Percentiles rank a stretch among this genome's conserved stretches.
Conservation (phyloP, 2,888 invertebrate species). For the Meloe dianella region DNA sequence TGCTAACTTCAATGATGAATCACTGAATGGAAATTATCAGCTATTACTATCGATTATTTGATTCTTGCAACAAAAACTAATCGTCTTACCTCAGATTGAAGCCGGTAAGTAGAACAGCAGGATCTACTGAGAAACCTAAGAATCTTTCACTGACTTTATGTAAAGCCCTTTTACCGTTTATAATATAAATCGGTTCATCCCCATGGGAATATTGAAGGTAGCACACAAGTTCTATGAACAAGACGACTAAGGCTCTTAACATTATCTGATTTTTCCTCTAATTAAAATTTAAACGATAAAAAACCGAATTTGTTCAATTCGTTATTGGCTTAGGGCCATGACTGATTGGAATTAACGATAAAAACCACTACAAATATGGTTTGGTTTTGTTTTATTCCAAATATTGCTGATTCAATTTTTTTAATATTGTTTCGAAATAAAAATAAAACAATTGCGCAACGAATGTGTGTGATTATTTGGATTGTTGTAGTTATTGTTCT, state of each 20-base stretch:
- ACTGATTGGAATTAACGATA: not conserved
- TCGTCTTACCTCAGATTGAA: constrained; percentile 58
- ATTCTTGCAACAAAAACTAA: constrained; percentile 13
- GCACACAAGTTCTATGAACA: not conserved
- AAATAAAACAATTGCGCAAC: not conserved
- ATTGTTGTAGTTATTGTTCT: too few species aligned
- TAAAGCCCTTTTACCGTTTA: constrained; percentile 68
- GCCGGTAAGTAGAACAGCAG: constrained; percentile 66
- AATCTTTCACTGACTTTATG: constrained; percentile 73
- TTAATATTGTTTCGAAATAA: not conserved
- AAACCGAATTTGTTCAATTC: not conserved
- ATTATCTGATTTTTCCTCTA: constrained; percentile 4
- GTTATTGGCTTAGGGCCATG: not conserved
- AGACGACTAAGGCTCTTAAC: constrained; percentile 2
- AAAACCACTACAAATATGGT: not conserved
- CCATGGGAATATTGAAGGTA: constrained; percentile 16
- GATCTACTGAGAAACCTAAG: constrained; percentile 76
- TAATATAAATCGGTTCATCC: constrained; percentile 54
- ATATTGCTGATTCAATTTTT: constrained; percentile 5
- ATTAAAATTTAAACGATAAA: not conserved
- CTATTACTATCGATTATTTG: not conserved
- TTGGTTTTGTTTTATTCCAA: not conserved
- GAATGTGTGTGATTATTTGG: not conserved
- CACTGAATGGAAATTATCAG: constrained; percentile 50
- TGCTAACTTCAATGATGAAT: constrained; percentile 70